Base-by-base conservation (phyloP, 2,797 vertebrate species). In the Nothura maculosa region DNA sequence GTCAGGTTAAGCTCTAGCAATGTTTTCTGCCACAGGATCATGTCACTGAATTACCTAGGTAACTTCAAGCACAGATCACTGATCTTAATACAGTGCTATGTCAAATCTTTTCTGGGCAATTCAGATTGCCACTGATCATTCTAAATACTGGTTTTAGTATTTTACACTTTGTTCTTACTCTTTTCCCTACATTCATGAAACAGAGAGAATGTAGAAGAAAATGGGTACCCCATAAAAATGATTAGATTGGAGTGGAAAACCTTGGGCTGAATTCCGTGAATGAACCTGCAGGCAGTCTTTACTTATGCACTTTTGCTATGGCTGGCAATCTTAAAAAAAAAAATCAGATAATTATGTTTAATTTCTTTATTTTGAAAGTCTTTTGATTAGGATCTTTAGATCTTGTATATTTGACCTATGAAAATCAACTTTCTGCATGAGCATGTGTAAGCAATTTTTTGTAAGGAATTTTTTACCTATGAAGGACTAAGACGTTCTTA, bases 281-380 rank as follows among this genome's bases (percentile, higher is more conserved):
- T 27, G 30, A 82, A 93, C 2, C 3, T 42, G 16, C 22, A 85
- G 15, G 87, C 60, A 14, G 48, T 86, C 30, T 32, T 36, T 73
- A 28, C 3, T 19, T 4, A 12, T 20, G 48, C 21, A 7, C 24
- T 55, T 55, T 58, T 32, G 17, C 13, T 81, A 11, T 47, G 22
- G 13, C 12, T 68, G 17, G 8, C 21, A 78, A 48, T 85, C 67
- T 16, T 1, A 11, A 50, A 85, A 73, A n/a, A n/a, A n/a, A n/a
- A n/a, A n/a, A n/a, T 38, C 63, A 61, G 73, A 61, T 18, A 57
- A 54, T 19, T 1, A 7, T 72, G 14, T n/a, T 66, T 36, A 42
- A 38, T 68, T 48, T 72, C 45, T 62, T 79, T 76, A 34, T 88
- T 89, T 94, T 83, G 55, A 81, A 67, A 76, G 16, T 6, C 16